Percentiles rank a stretch among this genome's conserved stretches.
These are phyloP conservation scores for Sinelater perroti DNA, from an alignment of 2,888 invertebrate species.

Conservation along the genomic window DNA sequence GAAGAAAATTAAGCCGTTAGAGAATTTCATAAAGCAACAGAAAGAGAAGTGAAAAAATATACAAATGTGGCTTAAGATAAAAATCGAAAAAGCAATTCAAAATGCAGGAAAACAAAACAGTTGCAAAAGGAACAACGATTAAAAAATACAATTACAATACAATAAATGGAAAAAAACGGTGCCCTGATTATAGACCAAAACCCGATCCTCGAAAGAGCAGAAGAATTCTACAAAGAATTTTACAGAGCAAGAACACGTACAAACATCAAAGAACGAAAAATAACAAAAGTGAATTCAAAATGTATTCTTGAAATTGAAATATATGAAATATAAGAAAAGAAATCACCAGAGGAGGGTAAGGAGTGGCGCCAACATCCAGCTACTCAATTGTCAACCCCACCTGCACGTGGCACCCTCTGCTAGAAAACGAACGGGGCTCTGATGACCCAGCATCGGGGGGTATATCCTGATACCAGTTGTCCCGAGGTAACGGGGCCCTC, in stretches of 20 bases:
- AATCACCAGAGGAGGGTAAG: too few species aligned
- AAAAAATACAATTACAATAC: not conserved
- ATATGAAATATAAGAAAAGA: too few species aligned
- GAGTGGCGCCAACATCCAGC: too few species aligned
- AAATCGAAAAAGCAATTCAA: not conserved
- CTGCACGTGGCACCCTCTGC: too few species aligned
- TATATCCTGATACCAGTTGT: too few species aligned
- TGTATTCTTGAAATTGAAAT: not conserved
- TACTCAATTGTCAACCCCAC: too few species aligned
- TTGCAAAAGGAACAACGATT: constrained; percentile 1
- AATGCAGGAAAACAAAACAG: not conserved
- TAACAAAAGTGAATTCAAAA: not conserved
- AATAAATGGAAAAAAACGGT: not conserved
- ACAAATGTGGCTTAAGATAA: constrained; percentile 2
- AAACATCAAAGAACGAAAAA: not conserved
- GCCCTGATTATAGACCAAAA: not conserved
- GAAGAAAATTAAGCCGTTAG: not conserved
- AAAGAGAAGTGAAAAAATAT: constrained; percentile 3
- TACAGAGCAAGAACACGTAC: not conserved
- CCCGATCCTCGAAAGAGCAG: not conserved
- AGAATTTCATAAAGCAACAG: not conserved
- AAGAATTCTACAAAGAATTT: not conserved
- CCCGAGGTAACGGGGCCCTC: too few species aligned
- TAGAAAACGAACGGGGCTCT: too few species aligned
- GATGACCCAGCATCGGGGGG: too few species aligned